Percentiles rank a stretch among this genome's conserved stretches.
phyloP scores from a whole-genome alignment of 2,113 vertebrate species.

The Neodon shergylaensis region DNA sequence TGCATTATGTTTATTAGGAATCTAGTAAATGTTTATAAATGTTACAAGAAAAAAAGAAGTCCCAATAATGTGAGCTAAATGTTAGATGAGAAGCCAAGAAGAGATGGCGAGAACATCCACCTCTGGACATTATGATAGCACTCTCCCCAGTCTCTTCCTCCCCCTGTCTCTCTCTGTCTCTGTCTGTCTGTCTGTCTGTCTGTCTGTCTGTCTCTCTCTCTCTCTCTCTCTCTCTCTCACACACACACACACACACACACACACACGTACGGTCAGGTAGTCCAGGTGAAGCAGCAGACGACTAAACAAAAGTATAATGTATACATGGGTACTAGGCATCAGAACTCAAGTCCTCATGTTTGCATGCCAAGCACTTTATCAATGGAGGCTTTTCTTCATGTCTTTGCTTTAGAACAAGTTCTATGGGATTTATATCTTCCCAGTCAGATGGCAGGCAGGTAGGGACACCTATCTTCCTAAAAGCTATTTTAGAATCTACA shows the following conservation, averaged over 20 bases:
- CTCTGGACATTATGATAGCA: not conserved
- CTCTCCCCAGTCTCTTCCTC: too few relatives aligned
- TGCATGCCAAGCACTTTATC: not conserved
- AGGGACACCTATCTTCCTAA: not conserved
- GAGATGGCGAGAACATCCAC: not conserved
- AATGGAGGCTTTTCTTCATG: not conserved
- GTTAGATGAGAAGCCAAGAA: not conserved
- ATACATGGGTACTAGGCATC: not conserved
- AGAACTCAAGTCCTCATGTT: not conserved
- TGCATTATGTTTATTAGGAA: not conserved
- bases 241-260: not conserved
- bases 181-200: too few relatives aligned
- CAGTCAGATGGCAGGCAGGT: not conserved
- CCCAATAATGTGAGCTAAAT: not conserved
- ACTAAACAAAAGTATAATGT: not conserved
- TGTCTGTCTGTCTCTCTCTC: too few relatives aligned
- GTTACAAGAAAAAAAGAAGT: not conserved
- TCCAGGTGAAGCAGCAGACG: not conserved
- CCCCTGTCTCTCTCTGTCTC: too few relatives aligned
- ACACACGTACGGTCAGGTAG: not conserved
- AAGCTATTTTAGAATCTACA: slow-evolving; percentile 20
- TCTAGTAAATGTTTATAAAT: not conserved
- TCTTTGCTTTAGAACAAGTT: not conserved
- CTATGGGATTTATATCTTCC: slow-evolving; percentile 13
- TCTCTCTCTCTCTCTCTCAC: not conserved